Base-by-base conservation (phyloP, 2,797 vertebrate genomes). In the Liparis tanakae region DNA sequence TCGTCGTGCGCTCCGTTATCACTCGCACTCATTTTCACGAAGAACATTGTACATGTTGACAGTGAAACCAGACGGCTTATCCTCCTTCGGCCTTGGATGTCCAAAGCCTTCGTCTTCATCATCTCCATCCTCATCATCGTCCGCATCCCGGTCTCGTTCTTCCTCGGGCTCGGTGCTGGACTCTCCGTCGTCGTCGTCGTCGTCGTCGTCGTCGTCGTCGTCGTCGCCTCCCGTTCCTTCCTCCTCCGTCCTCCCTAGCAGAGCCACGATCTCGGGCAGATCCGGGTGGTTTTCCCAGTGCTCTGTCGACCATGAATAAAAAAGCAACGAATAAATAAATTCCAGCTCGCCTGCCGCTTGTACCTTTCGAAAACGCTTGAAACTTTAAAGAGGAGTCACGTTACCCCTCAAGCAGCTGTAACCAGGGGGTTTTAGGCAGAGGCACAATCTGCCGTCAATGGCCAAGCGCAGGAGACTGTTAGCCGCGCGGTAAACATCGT, bases 381-480 rank as follows among this genome's bases (percentile, higher is more conserved):
- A 67, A 33, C 39, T 56, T 34, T 72, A 71, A 55, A 62, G 36
- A 67, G 30, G 44, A 80, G 25, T 67, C 18, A 14, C 36, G 9
- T 87, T 83, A 98, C 97, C 97, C 94, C 88, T 96, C 70, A 96
- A 91, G 55, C 92, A 91, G 3, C 85, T 86, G 87, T 97, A 98
- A 33, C 95, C 95, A 0, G 95, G 95, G 1, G 97, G 96, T 17
- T 92, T 90, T 70, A 98, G 94, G 71, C 96, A 97, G 74, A 97
- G 90, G 67, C 96, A 96, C 57, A 98, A 91, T n/a, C 96, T 93
- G 22, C 97, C 97, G 0, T 98, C 97, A 5, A 96, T 91, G 0
- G 96, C 96, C 83, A 98, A 91, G 6, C 97, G 90, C 79, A 99
- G 88, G 43, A 99, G 94, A 81, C 96, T 96, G 83, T 97, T 98